These are phyloP conservation scores for Syngnathoides biaculeatus DNA, from an alignment of 2,113 vertebrate genomes.

Conservation along the genomic window DNA sequence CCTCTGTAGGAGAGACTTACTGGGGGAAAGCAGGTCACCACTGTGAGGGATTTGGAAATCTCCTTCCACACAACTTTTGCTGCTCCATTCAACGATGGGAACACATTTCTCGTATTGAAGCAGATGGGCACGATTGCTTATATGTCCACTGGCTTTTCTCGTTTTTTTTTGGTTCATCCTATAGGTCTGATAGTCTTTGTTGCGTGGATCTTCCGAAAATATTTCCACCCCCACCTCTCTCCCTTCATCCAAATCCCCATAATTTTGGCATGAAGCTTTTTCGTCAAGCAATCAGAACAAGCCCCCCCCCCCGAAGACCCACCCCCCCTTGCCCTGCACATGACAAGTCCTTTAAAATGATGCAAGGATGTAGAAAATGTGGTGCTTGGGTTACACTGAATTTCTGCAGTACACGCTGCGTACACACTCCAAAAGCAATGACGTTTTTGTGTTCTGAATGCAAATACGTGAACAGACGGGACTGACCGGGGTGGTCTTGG, in stretches of 20 bases:
- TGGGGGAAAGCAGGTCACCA: constrained; percentile 62
- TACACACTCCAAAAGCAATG: constrained; percentile 40
- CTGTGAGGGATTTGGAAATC: constrained; percentile 31
- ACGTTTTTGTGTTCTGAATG: constrained; percentile 6
- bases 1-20: constrained; percentile 48
- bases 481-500: constrained; percentile 21
- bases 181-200: constrained; percentile 34
- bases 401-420: constrained; percentile 30
- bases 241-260: not conserved
- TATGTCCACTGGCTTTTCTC: constrained; percentile 45
- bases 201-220: not conserved
- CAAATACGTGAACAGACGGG: constrained; percentile 12
- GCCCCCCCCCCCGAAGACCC: not conserved
- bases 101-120: constrained; percentile 30
- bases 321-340: not conserved
- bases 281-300: not conserved
- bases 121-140: not conserved
- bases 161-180: constrained; percentile 50
- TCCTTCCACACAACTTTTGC: constrained; percentile 46
- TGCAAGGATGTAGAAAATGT: constrained; percentile 16
- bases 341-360: constrained; percentile 14
- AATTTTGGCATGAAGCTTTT: not conserved
- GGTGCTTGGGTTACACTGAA: not conserved
- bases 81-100: constrained; percentile 40
- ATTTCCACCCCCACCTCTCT: not conserved